These are phyloP conservation scores for Epinephelus malabaricus DNA, from an alignment of 2,797 vertebrate genomes.

Conservation along the genomic window DNA sequence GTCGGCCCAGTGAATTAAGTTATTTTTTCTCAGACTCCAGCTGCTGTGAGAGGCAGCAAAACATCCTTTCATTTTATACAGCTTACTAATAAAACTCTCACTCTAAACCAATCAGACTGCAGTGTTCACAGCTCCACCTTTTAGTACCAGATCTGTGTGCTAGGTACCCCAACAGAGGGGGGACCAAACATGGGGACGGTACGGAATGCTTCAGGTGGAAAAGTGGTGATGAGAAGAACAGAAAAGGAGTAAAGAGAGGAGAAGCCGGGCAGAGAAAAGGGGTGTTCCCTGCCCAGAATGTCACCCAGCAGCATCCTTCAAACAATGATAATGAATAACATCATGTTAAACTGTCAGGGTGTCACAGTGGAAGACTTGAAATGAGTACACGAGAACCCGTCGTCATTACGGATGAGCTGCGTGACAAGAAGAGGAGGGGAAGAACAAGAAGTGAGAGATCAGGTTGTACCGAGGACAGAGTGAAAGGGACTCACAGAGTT, in stretches of 20 bases:
- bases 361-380: conserved; percentile 58
- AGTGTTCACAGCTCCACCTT: no score
- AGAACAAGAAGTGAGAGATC: conserved; percentile 32
- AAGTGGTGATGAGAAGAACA: neutral
- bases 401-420: conserved; percentile 43
- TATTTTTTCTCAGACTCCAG: no score
- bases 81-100: no score
- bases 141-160: no score
- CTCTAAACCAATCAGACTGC: no score
- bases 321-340: conserved; percentile 21
- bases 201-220: neutral
- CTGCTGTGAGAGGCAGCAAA: no score
- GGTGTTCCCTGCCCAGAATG: conserved; percentile 28
- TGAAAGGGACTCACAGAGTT: conserved; percentile 13
- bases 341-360: conserved; percentile 59
- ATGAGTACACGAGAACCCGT: conserved; percentile 38
- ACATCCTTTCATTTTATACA: no score
- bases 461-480: conserved; percentile 32
- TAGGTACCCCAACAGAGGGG: no score
- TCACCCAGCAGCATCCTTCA: conserved; percentile 18
- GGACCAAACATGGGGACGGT: no score
- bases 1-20: no score
- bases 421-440: conserved; percentile 25
- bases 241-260: neutral
- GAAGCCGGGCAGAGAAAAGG: neutral